These are phyloP conservation scores for Adelognathus sp. DNA, from an alignment of 2,888 invertebrate species.

Conservation along the genomic window DNA sequence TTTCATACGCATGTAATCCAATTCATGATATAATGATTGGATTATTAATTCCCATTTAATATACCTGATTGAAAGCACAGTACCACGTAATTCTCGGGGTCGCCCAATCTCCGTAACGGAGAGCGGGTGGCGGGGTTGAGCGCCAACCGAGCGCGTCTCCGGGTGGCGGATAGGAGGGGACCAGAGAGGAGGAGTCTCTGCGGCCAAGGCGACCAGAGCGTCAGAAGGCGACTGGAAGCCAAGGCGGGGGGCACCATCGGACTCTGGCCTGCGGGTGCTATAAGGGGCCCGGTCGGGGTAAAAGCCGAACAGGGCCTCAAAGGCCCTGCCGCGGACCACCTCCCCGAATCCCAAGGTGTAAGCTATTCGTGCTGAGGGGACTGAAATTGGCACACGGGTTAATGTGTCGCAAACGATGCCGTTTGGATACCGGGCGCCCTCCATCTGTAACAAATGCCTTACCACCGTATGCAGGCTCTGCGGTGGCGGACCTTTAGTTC, in stretches of 20 bases:
- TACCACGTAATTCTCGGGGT: too few relatives aligned
- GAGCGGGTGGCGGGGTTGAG: constrained; percentile 5
- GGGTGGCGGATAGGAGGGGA: constrained; percentile 13
- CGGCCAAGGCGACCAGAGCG: background rate
- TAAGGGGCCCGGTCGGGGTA: constrained; percentile 1
- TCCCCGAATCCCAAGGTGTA: constrained; percentile 52
- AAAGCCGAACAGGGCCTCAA: background rate
- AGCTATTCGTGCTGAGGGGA: constrained; percentile 48
- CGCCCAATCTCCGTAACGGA: too few relatives aligned
- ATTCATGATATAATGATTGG: too few relatives aligned
- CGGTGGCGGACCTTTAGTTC: constrained; percentile 10
- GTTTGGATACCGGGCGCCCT: constrained; percentile 40
- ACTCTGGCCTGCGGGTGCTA: background rate
- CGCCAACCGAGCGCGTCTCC: constrained; percentile 13
- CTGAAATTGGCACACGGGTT: constrained; percentile 49
- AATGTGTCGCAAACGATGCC: constrained; percentile 42
- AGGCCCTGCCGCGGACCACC: constrained; percentile 35
- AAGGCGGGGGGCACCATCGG: background rate
- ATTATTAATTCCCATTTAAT: too few relatives aligned
- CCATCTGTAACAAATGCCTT: constrained; percentile 44
- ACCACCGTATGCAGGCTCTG: constrained; percentile 45
- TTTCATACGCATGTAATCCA: too few relatives aligned
- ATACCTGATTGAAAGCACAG: too few relatives aligned
- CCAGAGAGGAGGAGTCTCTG: background rate
- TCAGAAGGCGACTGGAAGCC: background rate